These are phyloP conservation scores for Aporophyla lueneburgensis DNA, from an alignment of 2,888 invertebrate genomes.

Conservation along the genomic window DNA sequence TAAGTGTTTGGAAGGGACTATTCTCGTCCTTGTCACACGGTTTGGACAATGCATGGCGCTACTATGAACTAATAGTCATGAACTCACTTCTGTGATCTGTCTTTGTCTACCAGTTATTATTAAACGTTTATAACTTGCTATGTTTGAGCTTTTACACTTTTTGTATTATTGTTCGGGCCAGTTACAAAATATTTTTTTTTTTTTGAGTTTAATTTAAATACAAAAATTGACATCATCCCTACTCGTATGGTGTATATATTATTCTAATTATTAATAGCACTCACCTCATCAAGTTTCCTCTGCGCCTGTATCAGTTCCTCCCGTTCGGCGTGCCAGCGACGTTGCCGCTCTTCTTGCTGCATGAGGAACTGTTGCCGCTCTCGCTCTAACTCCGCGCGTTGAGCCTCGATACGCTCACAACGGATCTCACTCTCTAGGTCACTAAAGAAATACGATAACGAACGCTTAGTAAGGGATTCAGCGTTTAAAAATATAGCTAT, in stretches of 20 bases:
- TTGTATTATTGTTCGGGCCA: background rate
- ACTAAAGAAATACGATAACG: slow-evolving; percentile 65
- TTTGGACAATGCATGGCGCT: background rate
- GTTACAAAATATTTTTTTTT: too few species aligned
- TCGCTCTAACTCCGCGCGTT: slow-evolving; percentile 90
- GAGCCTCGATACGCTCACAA: slow-evolving; percentile 92
- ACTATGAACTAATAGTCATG: background rate
- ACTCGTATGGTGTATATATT: background rate
- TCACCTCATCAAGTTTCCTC: slow-evolving; percentile 92
- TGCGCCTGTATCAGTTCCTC: slow-evolving; percentile 93
- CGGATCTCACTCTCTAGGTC: slow-evolving; percentile 87
- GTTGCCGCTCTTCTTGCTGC: slow-evolving; percentile 89
- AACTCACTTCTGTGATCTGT: background rate
- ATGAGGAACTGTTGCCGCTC: slow-evolving; percentile 91
- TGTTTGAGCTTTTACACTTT: background rate
- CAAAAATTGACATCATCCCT: background rate
- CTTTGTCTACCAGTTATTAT: background rate
- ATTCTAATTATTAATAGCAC: background rate
- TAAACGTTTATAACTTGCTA: background rate
- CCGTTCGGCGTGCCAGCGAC: slow-evolving; percentile 88
- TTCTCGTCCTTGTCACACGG: background rate
- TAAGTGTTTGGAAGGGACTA: background rate
- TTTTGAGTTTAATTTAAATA: too few species aligned
- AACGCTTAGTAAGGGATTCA: slow-evolving; percentile 17
- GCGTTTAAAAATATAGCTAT: slow-evolving; percentile 12